Conservation (phyloP, 2,113 vertebrate species). For the Muntiacus muntjak region DNA sequence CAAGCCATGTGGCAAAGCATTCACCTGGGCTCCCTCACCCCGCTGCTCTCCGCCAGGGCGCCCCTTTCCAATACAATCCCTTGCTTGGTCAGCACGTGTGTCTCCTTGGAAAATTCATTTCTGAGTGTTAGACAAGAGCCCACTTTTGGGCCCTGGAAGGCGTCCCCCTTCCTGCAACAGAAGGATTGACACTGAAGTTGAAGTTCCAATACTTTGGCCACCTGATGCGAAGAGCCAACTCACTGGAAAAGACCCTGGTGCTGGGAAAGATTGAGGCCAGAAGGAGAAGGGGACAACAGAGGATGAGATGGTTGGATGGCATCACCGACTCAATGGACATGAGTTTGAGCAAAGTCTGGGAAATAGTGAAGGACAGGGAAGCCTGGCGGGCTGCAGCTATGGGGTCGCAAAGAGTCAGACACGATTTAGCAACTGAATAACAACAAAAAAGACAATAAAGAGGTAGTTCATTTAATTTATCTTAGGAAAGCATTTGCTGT, state of each 20-base stretch:
- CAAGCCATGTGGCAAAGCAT: background rate
- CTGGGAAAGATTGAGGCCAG: background rate
- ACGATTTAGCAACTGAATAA: background rate
- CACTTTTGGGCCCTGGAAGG: background rate
- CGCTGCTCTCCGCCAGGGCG: background rate
- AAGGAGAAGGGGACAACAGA: background rate
- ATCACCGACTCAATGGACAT: background rate
- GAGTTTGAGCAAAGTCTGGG: background rate
- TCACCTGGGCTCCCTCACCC: background rate
- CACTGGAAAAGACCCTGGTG: background rate
- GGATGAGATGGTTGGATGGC: background rate
- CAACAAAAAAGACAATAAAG: background rate
- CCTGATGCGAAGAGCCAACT: background rate
- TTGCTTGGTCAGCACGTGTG: background rate
- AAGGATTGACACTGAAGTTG: background rate
- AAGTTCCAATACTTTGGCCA: background rate
- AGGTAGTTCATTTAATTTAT: background rate
- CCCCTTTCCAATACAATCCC: background rate
- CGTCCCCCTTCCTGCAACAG: background rate
- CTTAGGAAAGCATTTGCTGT: background rate
- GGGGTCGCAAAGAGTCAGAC: background rate
- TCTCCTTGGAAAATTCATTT: background rate
- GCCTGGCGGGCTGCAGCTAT: background rate
- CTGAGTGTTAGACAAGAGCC: background rate
- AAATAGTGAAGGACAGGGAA: background rate